Base-by-base conservation (phyloP, 2,113 vertebrate genomes). In the Ia io region DNA sequence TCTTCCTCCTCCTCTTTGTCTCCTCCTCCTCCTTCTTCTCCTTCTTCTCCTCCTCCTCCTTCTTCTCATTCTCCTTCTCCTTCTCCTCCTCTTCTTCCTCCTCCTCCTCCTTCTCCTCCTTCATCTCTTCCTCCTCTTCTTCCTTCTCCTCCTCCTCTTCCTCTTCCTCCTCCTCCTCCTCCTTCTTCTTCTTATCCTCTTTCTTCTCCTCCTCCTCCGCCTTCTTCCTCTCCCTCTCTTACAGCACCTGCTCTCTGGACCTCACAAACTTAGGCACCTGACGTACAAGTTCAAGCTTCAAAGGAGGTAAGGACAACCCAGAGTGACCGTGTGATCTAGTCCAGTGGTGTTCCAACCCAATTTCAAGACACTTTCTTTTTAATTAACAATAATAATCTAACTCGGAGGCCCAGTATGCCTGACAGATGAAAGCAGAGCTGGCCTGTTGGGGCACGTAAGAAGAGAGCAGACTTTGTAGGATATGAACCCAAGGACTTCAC, bases 131-230 rank as follows among this genome's bases (percentile, higher is more conserved):
- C 10, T 32, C 12, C 18, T 51, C 5, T 22, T 70, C 3, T 1
- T 12, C 0, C 42, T 35, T 7, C 0, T 28, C 2, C 5, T 23
- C 37, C 16, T 10, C 17, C 22, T 44, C 16, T 10, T 18, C 17
- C 0, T n/a, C 2, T 16, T 22, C 28, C 17, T 18, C 23, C 5
- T 30, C 4, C 40, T 44, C 30, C 28, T 65, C 9, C 5, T 51
- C 47, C 30, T 56, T 9, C 3, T 7, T 2, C 17, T 9, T 22
- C 35, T 42, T 16, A 11, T 17, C 22, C 0, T 32, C 8, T 16
- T 25, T 42, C 16, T 10, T 6, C 5, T 30, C 11, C 32, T 53
- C 47, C 13, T 22, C 10, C 25, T 9, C 9, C 2, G 25, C 22
- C 18, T 6, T 17, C 30, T 1, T 25, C 44, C 14, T 16, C 20